A percentile compares a stretch with the other conserved stretches of the same genome.
Conservation (phyloP, 2,113 vertebrate genomes). For the Nipponia nippon region DNA sequence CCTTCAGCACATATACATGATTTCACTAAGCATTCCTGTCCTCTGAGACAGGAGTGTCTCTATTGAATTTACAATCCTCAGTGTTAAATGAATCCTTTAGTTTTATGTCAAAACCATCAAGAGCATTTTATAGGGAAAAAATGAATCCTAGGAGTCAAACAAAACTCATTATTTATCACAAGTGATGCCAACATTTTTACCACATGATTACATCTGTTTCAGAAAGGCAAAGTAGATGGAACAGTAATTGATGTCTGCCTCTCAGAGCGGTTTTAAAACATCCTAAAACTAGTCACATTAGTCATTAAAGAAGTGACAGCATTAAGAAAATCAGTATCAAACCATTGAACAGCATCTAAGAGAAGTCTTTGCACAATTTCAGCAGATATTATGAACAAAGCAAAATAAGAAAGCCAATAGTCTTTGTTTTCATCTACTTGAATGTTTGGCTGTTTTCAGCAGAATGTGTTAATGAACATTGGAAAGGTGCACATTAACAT, state of each 20-base stretch:
- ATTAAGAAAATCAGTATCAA: slow-evolving; percentile 54
- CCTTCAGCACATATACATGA: background rate
- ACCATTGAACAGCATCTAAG: slow-evolving; percentile 1
- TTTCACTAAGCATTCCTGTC: background rate
- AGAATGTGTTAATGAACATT: slow-evolving; percentile 71
- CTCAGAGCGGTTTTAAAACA: slow-evolving; percentile 3
- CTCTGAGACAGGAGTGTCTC: background rate
- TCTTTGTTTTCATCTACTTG: slow-evolving; percentile 53
- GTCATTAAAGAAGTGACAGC: background rate
- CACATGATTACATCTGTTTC: slow-evolving; percentile 9
- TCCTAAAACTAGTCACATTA: background rate
- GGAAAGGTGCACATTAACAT: slow-evolving; percentile 72
- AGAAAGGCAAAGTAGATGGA: slow-evolving; percentile 28
- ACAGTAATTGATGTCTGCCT: background rate
- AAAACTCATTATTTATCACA: slow-evolving; percentile 34
- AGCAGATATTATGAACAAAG: slow-evolving; percentile 47
- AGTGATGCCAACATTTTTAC: slow-evolving; percentile 29
- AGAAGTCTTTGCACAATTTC: slow-evolving; percentile 10
- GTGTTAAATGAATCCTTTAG: background rate
- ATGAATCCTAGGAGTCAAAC: slow-evolving; percentile 13
- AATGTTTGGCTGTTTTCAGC: slow-evolving; percentile 63
- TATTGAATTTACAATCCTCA: background rate
- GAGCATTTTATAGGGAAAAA: background rate
- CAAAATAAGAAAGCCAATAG: slow-evolving; percentile 57
- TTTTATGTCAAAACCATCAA: slow-evolving; percentile 45